These are phyloP conservation scores for Notodonta ziczac DNA, from an alignment of 2,888 invertebrate species.

Conservation along the genomic window DNA sequence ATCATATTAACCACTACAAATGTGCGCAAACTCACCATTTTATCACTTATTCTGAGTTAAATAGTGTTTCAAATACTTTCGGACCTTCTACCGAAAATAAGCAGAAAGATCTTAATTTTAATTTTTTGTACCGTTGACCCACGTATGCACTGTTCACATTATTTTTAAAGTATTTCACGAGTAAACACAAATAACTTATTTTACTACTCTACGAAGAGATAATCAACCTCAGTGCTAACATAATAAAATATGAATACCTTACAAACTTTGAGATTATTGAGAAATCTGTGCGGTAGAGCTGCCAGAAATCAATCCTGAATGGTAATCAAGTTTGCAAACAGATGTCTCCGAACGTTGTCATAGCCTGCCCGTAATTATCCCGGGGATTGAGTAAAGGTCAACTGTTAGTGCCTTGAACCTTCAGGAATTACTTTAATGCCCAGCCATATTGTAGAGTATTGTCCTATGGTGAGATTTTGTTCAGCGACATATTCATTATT, in stretches of 20 bases:
- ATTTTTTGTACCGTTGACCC: too few relatives aligned
- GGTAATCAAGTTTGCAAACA: conserved; percentile 10
- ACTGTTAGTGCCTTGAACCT: neutral
- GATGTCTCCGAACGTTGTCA: conserved; percentile 8
- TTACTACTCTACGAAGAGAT: too few relatives aligned
- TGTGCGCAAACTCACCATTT: conserved; percentile 19
- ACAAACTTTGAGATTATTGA: neutral
- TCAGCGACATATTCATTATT: neutral
- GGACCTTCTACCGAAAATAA: too few relatives aligned
- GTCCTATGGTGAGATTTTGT: neutral
- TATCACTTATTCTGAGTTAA: conserved; percentile 18
- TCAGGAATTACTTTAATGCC: neutral
- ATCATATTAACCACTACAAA: conserved; percentile 24
- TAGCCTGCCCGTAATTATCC: conserved; percentile 6
- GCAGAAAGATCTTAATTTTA: neutral
- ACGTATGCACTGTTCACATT: too few relatives aligned
- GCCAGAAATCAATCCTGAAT: conserved; percentile 6
- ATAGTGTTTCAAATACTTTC: too few relatives aligned
- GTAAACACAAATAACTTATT: too few relatives aligned
- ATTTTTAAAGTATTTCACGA: neutral
- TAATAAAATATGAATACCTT: neutral
- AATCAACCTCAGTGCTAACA: too few relatives aligned
- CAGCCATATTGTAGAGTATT: neutral
- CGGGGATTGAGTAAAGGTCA: neutral
- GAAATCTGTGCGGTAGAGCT: neutral